Evolutionary conservation across 2,888 invertebrate species (phyloP), one percentile per base, ranked within the genome.

Genomic region (Scelioninae gen. 1): DNA sequence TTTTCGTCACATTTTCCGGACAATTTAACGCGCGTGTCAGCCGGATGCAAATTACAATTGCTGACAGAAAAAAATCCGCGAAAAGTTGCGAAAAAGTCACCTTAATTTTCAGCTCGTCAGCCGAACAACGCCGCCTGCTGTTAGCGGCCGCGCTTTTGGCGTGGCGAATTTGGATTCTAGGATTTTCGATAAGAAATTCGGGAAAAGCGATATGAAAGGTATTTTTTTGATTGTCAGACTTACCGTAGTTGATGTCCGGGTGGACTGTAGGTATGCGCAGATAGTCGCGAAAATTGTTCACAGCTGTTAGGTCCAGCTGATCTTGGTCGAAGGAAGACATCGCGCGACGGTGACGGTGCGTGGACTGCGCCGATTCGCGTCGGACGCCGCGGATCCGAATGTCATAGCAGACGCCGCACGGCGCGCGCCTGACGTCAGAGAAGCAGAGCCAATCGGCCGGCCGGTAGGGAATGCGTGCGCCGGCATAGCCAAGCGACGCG

Each of bases 351-450:
- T 74, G 31, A 63, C 72, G 62, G 66, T 84, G 75, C 80, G 83
- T 47, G 71, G 69, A 84, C 79, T 83, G 84, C 76, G 83, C 81
- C 69, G 87, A 87, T 82, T 86, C 87, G 87, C 84, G 86, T 88
- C 88, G 84, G 89, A 89, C 87, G 88, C 85, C 74, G 85, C n/a
- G 74, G 65, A 60, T n/a, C 15, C 51, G 65, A 68, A 58, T 58
- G 55, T 56, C 66, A 68, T 60, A 76, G 76, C 76, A 76, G 76
- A 76, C 76, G 76, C 60, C 68, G 40, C 47, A n/a, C 65, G 49
- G 65, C 65, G 51, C 65, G 65, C 65, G 65, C 49, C 16, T 63
- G 63, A 74, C 74, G 63, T 55, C 63, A 55, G 31, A 43, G 13
- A 16, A 31, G 34, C 45, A 13, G 31, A 31, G 43, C 74, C 68